These are phyloP conservation scores for Pilophorus perplexus DNA, from an alignment of 2,888 invertebrate genomes.

Conservation along the genomic window DNA sequence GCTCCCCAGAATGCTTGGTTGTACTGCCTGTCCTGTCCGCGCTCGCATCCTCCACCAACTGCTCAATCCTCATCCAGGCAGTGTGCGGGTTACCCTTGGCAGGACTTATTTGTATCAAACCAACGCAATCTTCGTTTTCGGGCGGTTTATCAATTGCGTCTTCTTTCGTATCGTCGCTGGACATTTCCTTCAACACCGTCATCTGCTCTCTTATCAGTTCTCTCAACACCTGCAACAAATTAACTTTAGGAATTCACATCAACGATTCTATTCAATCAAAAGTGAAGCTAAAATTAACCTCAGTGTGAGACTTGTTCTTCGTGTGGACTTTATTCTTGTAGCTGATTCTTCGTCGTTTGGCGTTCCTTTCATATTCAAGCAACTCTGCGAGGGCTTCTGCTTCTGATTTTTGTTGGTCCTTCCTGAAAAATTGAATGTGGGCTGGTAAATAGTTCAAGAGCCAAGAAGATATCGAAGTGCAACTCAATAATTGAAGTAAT, in stretches of 20 bases:
- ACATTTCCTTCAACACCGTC: slow-evolving; percentile 29
- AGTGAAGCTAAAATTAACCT: slow-evolving; percentile 24
- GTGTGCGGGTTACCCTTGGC: slow-evolving; percentile 15
- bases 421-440: slow-evolving; percentile 19
- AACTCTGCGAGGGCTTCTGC: slow-evolving; percentile 26
- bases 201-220: slow-evolving; percentile 43
- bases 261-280: background rate
- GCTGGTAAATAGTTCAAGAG: background rate
- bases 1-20: too few species aligned
- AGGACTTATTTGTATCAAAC: slow-evolving; percentile 11
- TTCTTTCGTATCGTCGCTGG: background rate
- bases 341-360: slow-evolving; percentile 44
- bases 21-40: too few species aligned
- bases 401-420: slow-evolving; percentile 32
- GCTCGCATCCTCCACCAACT: background rate
- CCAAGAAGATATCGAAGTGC: too few species aligned
- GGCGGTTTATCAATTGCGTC: background rate
- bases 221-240: slow-evolving; percentile 36
- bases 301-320: slow-evolving; percentile 45
- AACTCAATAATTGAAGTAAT: too few species aligned
- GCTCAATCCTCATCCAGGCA: background rate
- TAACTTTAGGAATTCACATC: background rate
- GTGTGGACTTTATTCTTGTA: slow-evolving; percentile 45
- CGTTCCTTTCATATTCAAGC: slow-evolving; percentile 42
- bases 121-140: background rate